Evolutionary conservation across 2,113 vertebrate genomes (phyloP).

Genomic region (Marmota monax): DNA sequence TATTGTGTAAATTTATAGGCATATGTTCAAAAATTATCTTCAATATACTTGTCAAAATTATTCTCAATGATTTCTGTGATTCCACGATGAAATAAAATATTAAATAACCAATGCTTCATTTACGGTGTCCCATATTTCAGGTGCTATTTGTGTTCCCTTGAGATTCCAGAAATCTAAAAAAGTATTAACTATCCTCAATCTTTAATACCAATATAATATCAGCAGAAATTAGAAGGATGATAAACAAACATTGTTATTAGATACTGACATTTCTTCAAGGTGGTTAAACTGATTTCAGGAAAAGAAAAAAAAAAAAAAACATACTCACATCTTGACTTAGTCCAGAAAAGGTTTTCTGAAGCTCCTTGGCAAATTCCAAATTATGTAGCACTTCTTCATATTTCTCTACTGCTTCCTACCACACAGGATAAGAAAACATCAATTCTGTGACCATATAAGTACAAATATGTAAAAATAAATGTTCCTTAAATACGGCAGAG

Average conservation of each 20-base stretch:
- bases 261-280: slow-evolving; percentile 1
- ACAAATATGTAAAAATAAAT: slow-evolving; percentile 26
- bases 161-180: slow-evolving; percentile 43
- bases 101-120: not conserved
- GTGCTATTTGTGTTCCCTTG: not conserved
- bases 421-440: slow-evolving; percentile 55
- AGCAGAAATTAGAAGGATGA: not conserved
- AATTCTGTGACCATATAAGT: slow-evolving; percentile 22
- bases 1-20: not conserved
- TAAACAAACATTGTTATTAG: not conserved
- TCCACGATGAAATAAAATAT: slow-evolving; percentile 29
- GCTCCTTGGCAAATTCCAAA: slow-evolving; percentile 95
- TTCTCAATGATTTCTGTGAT: not conserved
- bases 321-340: slow-evolving; percentile 95
- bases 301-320: slow-evolving; percentile 33
- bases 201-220: not conserved
- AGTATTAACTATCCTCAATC: not conserved
- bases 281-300: not conserved
- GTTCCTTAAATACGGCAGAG: not conserved
- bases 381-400: slow-evolving; percentile 97
- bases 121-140: not conserved
- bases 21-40: not conserved
- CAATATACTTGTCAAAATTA: not conserved
- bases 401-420: slow-evolving; percentile 94
- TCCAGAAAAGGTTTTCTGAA: slow-evolving; percentile 94